Evolutionary conservation across 1,140 invertebrate genomes (phyloP), one percentile per base, ranked within the genome.

Genomic region (Palaemon carinicauda): DNA sequence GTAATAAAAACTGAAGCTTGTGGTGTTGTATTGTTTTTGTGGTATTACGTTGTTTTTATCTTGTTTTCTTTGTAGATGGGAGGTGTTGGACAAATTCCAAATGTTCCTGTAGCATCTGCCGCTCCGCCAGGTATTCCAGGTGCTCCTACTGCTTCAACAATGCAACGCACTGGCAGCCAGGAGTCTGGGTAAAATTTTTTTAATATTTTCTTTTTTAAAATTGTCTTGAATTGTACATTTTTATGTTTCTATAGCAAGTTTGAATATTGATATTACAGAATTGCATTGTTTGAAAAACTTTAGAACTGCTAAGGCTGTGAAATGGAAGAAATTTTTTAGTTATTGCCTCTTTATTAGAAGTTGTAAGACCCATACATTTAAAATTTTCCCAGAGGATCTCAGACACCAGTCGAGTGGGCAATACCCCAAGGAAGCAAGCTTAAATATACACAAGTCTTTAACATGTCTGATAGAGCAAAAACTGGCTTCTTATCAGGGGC

Each of bases 401-500:
- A 86, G n/a, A 86, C 75, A 78, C 87, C 88, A 1, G 89, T 73
- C 10, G 91, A 92, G 3, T 93, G 93, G 92, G 90, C 91, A 12
- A 91, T 93, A 82, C 92, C 92, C 31, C 92, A 93, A 74, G 88
- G 89, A 7, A 91, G 89, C 73, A 93, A 92, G 83, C 89, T 93
- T 24, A 92, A 92, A 82, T 93, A 92, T 89, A 92, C 91, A 12
- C 93, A 94, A 89, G 90, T 92, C 41, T 94, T 94, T 88, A 94
- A 93, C 74, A 85, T 95, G 1, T 96, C 96, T 87, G 98, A 99
- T 92, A 94, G 96, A 87, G 93, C 95, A 15, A 95, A 97, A 90
- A 95, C 94, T 33, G 98, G 98, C 1, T 97, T 93, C 91, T 93
- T 99, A 31, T 96, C 96, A 31, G 98, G 98, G 0, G 94, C 95